A percentile compares a stretch with the other conserved stretches of the same genome.
These are phyloP conservation scores for Cichladusa arquata DNA, from an alignment of 2,113 vertebrate species.

Conservation along the genomic window DNA sequence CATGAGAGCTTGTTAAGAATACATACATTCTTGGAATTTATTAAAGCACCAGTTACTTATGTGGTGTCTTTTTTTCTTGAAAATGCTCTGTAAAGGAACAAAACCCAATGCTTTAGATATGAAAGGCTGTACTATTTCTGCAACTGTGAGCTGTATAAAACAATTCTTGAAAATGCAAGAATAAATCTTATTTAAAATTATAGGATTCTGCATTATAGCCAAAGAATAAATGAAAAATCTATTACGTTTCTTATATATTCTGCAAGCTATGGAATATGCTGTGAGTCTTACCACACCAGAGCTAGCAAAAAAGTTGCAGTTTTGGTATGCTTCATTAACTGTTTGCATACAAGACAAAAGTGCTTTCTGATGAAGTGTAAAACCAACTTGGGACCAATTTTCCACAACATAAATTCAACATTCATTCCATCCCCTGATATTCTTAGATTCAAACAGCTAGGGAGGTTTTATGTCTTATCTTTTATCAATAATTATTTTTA, in stretches of 20 bases:
- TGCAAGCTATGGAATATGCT: conserved; percentile 23
- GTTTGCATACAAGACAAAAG: conserved; percentile 83
- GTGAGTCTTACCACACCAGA: conserved; percentile 48
- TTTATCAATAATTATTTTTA: conserved; percentile 68
- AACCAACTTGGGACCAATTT: conserved; percentile 85
- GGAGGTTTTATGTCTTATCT: conserved; percentile 61
- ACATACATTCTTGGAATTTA: conserved; percentile 4
- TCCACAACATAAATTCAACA: conserved; percentile 84
- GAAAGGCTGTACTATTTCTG: not conserved
- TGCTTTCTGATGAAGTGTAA: conserved; percentile 82
- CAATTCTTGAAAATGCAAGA: not conserved
- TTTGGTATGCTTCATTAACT: conserved; percentile 80
- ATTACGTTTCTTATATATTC: conserved; percentile 27
- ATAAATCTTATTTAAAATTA: not conserved
- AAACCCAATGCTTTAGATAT: conserved; percentile 18
- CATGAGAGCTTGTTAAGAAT: conserved; percentile 13
- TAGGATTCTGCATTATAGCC: not conserved
- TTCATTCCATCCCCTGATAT: conserved; percentile 73
- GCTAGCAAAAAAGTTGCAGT: conserved; percentile 67
- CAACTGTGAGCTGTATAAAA: not conserved
- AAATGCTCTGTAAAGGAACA: conserved; percentile 4
- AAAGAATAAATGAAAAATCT: not conserved
- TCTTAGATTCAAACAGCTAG: conserved; percentile 61
- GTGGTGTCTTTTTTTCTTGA: conserved; percentile 25
- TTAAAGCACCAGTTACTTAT: not conserved